phyloP scores from a whole-genome alignment of 1,140 invertebrate species.

The Papilio polyxenes region DNA sequence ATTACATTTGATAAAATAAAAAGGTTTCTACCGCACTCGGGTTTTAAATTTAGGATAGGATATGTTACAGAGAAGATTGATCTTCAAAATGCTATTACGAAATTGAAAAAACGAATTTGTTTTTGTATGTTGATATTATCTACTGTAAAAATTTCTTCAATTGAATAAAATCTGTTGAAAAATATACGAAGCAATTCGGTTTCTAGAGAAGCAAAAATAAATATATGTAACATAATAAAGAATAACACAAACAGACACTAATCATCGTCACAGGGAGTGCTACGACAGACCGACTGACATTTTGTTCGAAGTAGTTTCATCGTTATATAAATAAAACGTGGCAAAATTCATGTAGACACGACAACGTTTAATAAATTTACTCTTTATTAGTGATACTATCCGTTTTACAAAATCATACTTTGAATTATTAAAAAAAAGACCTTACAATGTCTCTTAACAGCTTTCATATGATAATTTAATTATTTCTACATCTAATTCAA shows the following conservation, averaged over 20 bases:
- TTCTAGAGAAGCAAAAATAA: too few relatives aligned
- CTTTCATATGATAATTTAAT: too few relatives aligned
- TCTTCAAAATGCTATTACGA: neutral
- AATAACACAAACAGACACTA: slow-evolving; percentile 10
- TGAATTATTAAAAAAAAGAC: neutral
- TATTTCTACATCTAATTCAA: too few relatives aligned
- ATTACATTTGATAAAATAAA: slow-evolving; percentile 34
- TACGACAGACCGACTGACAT: neutral
- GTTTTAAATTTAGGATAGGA: neutral
- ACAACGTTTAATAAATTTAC: slow-evolving; percentile 18
- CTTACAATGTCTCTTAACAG: too few relatives aligned
- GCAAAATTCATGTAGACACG: slow-evolving; percentile 15
- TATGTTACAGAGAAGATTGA: neutral
- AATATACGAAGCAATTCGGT: too few relatives aligned
- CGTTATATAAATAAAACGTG: slow-evolving; percentile 22
- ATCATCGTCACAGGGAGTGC: neutral
- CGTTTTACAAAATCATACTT: neutral
- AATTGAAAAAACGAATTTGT: neutral
- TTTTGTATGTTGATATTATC: too few relatives aligned
- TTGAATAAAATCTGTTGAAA: too few relatives aligned
- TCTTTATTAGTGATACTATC: neutral
- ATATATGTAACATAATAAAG: neutral
- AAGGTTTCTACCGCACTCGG: neutral
- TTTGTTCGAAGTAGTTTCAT: neutral
- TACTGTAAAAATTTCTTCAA: too few relatives aligned